A percentile compares a stretch with the other conserved stretches of the same genome.
These are phyloP conservation scores for Tor tambroides DNA, from an alignment of 2,113 vertebrate genomes.

Conservation along the genomic window DNA sequence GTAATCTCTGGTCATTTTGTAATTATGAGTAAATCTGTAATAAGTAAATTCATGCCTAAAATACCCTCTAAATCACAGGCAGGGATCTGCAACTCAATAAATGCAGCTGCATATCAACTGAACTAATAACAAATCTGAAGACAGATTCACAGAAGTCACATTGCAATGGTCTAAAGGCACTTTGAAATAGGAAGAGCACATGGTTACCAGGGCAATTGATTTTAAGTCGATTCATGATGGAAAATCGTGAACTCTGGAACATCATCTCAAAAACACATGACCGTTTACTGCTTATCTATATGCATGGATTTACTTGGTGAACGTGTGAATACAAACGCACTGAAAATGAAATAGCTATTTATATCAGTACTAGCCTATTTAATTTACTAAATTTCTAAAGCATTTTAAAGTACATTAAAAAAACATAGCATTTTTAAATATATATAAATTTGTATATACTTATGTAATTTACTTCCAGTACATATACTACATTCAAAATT, in stretches of 20 bases:
- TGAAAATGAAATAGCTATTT: neutral
- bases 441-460: no score
- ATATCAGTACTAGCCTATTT: neutral
- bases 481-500: no score
- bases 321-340: neutral
- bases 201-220: conserved; percentile 24
- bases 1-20: conserved; percentile 27
- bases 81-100: neutral
- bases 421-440: no score
- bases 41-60: conserved; percentile 7
- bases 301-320: neutral
- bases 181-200: neutral
- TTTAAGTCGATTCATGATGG: neutral
- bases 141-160: neutral
- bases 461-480: no score
- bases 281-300: neutral
- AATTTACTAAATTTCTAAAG: neutral
- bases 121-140: neutral
- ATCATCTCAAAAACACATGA: conserved; percentile 24
- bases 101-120: neutral
- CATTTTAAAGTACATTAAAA: no score
- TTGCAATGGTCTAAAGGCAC: neutral
- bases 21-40: neutral
- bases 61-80: neutral
- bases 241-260: conserved; percentile 5